Base-by-base conservation (phyloP, 1,140 invertebrate genomes). In the Hesperophylax magnus region DNA sequence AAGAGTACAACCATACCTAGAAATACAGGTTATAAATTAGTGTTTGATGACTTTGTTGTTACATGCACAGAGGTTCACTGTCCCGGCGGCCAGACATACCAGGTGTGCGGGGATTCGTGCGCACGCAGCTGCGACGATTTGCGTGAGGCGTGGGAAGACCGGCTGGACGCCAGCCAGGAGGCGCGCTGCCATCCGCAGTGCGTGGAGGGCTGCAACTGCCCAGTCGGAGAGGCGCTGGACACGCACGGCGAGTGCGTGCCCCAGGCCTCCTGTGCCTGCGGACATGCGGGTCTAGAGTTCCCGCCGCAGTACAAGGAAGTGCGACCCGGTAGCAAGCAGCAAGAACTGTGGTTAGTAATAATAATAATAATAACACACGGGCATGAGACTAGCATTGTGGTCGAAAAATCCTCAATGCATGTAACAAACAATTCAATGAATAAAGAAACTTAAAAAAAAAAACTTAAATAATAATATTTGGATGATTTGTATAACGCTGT, bases 191-290 rank as follows among this genome's bases (percentile, higher is more conserved):
- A 87, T 58, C 90, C 91, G 17, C 90, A 89, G 52, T 98, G 97
- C 85, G 94, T 97, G 0, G 96, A 97, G 86, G 97, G 97, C 1
- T 98, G 97, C 87, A 95, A 95, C 79, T 98, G 97, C 86, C 95
- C 96, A 0, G 88, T 91, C 61, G 96, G 95, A 18, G 90, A 94
- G 87, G 93, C 95, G 1, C 86, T 97, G 27, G 92, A 95, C 80
- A 90, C 92, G 8, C 88, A 91, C 15, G 94, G 94, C 11, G 91
- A 94, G 69, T 98, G 97, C 86, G 92, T 98, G 39, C 93, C 93
- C 0, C 91, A 95, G 20, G 92, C 91, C 0, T 88, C 93, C 76
- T 98, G 97, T 87, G 93, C 94, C 0, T 98, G 97, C 86, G 88
- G 89, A 58, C 92, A 95, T 82, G 93, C 94, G 79, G 94, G 93